These are phyloP conservation scores for Drosophila erecta DNA, from an alignment of 1,140 invertebrate species.

Conservation along the genomic window DNA sequence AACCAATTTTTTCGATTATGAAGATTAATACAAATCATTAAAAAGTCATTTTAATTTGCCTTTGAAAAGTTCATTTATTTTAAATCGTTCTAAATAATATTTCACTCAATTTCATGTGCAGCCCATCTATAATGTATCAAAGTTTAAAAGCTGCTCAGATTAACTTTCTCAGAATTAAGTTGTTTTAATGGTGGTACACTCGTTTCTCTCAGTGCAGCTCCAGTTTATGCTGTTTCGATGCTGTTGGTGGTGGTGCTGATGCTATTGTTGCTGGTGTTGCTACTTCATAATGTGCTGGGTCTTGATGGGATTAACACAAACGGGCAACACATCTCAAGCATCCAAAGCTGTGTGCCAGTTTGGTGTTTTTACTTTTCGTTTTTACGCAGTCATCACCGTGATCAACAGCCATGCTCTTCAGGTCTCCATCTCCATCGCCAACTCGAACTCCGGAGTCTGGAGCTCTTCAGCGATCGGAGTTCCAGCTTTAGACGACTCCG, in stretches of 20 bases:
- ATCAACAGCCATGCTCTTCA: conserved; percentile 68
- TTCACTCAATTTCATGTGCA: too few relatives aligned
- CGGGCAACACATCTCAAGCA: conserved; percentile 81
- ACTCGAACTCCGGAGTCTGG: conserved; percentile 29
- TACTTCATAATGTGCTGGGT: conserved; percentile 76
- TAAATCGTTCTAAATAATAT: too few relatives aligned
- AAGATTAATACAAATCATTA: too few relatives aligned
- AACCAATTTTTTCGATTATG: too few relatives aligned
- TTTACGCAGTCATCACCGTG: conserved; percentile 77
- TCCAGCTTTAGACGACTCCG: conserved; percentile 24
- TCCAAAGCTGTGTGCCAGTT: conserved; percentile 78
- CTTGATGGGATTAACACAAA: conserved; percentile 82
- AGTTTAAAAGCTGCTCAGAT: too few relatives aligned
- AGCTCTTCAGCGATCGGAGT: conserved; percentile 38
- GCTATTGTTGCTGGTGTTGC: conserved; percentile 62
- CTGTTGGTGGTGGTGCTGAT: conserved; percentile 22
- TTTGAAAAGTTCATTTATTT: background rate
- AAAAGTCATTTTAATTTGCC: too few relatives aligned
- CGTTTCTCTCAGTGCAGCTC: conserved; percentile 38
- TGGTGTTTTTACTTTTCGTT: conserved; percentile 70
- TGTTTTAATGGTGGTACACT: background rate
- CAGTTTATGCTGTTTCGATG: conserved; percentile 60
- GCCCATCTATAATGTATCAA: too few relatives aligned
- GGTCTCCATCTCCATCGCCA: conserved; percentile 24
- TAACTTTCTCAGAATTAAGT: too few relatives aligned